Evolutionary conservation across 2,797 vertebrate genomes (phyloP), one percentile per base, ranked within the genome.

Genomic region (Muscicapa comitata): DNA sequence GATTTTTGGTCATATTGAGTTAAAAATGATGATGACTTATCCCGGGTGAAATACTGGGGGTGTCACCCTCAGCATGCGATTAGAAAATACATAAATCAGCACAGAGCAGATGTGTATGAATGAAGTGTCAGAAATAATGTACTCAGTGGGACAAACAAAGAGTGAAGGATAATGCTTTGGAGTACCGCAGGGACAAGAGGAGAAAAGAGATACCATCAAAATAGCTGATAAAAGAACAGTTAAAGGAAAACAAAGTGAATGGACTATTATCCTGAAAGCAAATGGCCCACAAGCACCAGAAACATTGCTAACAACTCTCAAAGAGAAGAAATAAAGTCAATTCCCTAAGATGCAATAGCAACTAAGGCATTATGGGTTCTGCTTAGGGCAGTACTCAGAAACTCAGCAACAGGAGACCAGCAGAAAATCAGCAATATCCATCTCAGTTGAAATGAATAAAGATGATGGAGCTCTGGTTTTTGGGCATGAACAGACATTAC

Each of bases 201-300:
- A 76, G 31, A 72, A 61, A 75, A 84, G 17, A 33, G 14, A 59
- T 25, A 25, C 20, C 48, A 63, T 71, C 48, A 76, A 82, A 87
- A 87, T 20, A 81, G 54, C 14, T 72, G 57, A 50, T 59, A 74
- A 72, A 85, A 59, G 20, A 81, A 37, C 9, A 79, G 31, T 58
- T 89, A 73, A 61, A 82, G 29, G 45, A 62, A 95, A 95, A 55
- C 31, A 76, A 85, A 93, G 28, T 77, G 65, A 80, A 74, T 13
- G 24, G 45, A 67, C 37, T 33, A 63, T 86, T 86, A 71, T 31
- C 37, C 37, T 67, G 48, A 94, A 86, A 82, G 48, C 14, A 83
- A 88, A 71, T 45, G 31, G 24, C 28, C 48, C 17, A 3, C 51
- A 45, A 74, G 17, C 55, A 79, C 6, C 51, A 76, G 28, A 8